Percentiles rank a stretch among this genome's conserved stretches.
Evolutionary conservation across 2,888 invertebrate genomes (phyloP).

Genomic region (Mactromeris polynyma): DNA sequence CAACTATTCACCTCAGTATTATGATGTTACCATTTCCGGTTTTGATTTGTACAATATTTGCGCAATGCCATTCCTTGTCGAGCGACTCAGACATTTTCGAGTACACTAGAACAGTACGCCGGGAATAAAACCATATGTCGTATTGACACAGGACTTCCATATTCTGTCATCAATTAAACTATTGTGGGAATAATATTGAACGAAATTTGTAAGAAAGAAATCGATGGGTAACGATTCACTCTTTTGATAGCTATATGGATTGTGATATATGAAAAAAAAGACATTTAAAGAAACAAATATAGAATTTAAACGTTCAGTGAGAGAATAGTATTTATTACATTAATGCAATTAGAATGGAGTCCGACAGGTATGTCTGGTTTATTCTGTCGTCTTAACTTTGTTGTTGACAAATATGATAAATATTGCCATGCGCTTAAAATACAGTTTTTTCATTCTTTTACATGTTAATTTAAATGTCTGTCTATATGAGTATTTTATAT

Average conservation of each 20-base stretch:
- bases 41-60: not conserved
- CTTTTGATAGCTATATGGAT: not conserved
- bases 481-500: too few relatives aligned
- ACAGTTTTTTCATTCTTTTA: not conserved
- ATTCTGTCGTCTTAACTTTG: not conserved
- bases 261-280: not conserved
- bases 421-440: not conserved
- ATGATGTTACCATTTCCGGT: not conserved
- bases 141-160: not conserved
- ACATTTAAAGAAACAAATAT: not conserved
- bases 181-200: constrained; percentile 2
- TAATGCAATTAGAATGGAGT: not conserved
- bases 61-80: not conserved
- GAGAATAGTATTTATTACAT: not conserved
- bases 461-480: not conserved
- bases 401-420: not conserved
- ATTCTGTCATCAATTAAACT: not conserved
- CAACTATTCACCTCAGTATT: not conserved
- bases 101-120: not conserved
- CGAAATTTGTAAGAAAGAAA: not conserved
- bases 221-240: not conserved
- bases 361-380: not conserved
- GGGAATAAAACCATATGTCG: not conserved
- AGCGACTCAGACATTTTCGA: not conserved
- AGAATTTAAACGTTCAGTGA: not conserved